Base-by-base conservation (phyloP, 2,113 vertebrate species). In the Colistium nudipinnis region DNA sequence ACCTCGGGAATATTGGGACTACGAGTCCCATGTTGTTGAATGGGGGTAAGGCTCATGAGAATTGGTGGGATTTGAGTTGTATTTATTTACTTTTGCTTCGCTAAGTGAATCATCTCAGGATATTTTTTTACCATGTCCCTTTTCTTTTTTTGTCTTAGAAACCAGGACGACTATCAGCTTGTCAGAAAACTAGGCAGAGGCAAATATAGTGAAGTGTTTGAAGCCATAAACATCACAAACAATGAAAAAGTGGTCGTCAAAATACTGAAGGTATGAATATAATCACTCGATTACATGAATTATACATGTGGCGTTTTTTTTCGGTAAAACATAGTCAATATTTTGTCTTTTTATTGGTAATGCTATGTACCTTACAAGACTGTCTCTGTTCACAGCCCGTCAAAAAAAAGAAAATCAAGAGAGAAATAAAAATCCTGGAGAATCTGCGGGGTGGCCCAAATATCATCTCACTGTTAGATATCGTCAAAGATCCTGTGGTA, bases 171-270 rank as follows among this genome's bases (percentile, higher is more conserved):
- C 90, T 95, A 94, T 81, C 95, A 95, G 89, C 90, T 95, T 5
- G 94, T 95, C 85, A 87, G 95, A 83, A 95, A 95, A 87, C 92
- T 95, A 4, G 95, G 95, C 47, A 90, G 95, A 53, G 95, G 95
- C 73, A 95, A 95, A 81, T 95, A 95, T 92, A 95, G 95, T 14
- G 95, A 95, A 82, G 95, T 95, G 75, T 94, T 94, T 80, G 93
- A 94, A 91, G 93, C 93, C 89, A 94, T 94, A 90, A 94, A 95
- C 87, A 95, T 95, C 86, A 95, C 94, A 78, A 95, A 94, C 92
- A 99, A 99, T 76, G 98, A 99, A 93, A 99, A 99, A 91, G 98
- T 98, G 87, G 97, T 99, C 53, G 98, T 99, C 92, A 99, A 99
- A 97, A 99, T 99, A 93, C 95, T 99, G 71, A 99, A 99, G 96